A percentile compares a stretch with the other conserved stretches of the same genome.
phyloP scores from a whole-genome alignment of 2,797 vertebrate species.

The Astyanax mexicanus region DNA sequence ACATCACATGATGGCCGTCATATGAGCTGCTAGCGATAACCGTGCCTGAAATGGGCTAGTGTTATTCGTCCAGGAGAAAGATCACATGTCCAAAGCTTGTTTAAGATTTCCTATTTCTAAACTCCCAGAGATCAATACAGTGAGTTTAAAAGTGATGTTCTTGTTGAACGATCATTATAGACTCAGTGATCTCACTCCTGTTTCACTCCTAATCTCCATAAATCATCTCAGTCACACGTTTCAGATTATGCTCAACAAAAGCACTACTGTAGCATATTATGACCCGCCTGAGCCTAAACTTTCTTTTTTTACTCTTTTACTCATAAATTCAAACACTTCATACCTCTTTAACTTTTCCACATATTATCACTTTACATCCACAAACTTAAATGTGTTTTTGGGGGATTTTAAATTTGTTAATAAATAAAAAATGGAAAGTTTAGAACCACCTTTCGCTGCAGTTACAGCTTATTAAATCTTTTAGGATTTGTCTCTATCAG shows the following conservation, averaged over 20 bases:
- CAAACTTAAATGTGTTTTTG: too few relatives aligned
- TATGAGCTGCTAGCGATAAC: neutral
- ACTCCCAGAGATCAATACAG: neutral
- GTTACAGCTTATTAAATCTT: too few relatives aligned
- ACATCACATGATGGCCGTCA: neutral
- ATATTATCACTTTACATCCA: too few relatives aligned
- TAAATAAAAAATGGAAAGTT: too few relatives aligned
- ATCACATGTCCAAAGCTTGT: neutral
- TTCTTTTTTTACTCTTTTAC: too few relatives aligned
- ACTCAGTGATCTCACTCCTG: neutral
- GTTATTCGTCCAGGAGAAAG: neutral
- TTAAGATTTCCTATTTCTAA: neutral
- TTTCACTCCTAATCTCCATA: neutral
- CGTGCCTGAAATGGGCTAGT: neutral
- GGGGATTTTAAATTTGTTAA: too few relatives aligned
- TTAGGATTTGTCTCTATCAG: too few relatives aligned
- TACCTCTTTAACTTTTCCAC: too few relatives aligned
- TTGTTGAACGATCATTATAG: neutral
- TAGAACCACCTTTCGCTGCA: too few relatives aligned
- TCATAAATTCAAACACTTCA: too few relatives aligned
- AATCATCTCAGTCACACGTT: neutral
- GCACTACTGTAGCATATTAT: neutral
- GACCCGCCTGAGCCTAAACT: neutral
- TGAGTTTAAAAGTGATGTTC: neutral
- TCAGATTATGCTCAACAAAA: slow-evolving; percentile 4